Base-by-base conservation (phyloP, 2,797 vertebrate genomes). In the Leuciscus waleckii region DNA sequence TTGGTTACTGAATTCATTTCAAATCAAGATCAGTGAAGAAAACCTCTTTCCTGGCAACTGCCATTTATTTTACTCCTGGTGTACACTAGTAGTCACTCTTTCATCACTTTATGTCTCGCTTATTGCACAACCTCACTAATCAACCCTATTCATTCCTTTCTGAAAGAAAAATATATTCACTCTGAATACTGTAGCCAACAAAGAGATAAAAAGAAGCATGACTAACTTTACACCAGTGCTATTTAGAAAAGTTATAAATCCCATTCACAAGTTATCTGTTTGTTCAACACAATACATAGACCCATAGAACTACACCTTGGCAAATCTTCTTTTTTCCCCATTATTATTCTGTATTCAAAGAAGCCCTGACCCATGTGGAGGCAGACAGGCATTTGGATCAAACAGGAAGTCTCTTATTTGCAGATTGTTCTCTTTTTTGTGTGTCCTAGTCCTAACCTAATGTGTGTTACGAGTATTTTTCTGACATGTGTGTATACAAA, bases 401-500 rank as follows among this genome's bases (percentile, higher is more conserved):
- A 84, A 81, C 81, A 86, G 77, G 81, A 84, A 79, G 26, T 43
- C 29, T n/a, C 23, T 81, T 79, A 43, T 84, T 39, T 81, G 41
- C 61, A 51, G 46, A 23, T 21, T 67, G 29, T 69, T 29, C 67
- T 61, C 39, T 82, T 81, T 71, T 35, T 35, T 19, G 16, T 81
- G 32, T 68, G 54, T 74, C 46, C 32, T 67, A 79, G 54, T 74
- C 46, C 32, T 67, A 79, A 32, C 49, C 46, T 39, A 51, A 68
- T 29, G 5, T 82, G 46, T 63, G 19, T 63, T 29, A 76, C 17
- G 9, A 43, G 37, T 79, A 71, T 68, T 58, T 77, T 39, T 67
- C 58, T 78, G 78, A 56, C 81, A 46, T 67, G 69, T 85, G 69
- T 85, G 81, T 83, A 37, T 78, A 82, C 43, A 71, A 70, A 95